Conservation (phyloP, 2,113 vertebrate genomes). For the Embiotoca jacksoni region DNA sequence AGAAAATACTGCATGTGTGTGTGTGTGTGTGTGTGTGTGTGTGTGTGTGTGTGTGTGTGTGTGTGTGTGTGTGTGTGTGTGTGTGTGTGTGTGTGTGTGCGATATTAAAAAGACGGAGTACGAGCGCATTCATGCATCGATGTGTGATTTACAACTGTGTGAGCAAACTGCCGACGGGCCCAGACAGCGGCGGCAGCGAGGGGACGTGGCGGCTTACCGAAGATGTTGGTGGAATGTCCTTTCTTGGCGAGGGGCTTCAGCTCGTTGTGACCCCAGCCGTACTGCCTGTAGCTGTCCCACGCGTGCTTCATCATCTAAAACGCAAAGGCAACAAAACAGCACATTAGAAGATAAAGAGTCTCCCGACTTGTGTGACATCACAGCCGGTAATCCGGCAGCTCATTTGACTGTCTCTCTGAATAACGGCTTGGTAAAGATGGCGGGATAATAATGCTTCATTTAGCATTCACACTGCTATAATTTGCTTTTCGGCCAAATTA, state of each 20-base stretch:
- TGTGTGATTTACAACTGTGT: constrained; percentile 41
- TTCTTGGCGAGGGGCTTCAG: constrained; percentile 98
- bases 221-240: constrained; percentile 99
- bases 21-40: constrained; percentile 5
- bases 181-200: neutral
- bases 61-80: neutral
- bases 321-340: neutral
- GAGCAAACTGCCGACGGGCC: constrained; percentile 32
- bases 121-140: constrained; percentile 22
- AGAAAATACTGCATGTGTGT: neutral
- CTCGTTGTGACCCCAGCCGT: constrained; percentile 99
- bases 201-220: constrained; percentile 87
- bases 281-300: constrained; percentile 96
- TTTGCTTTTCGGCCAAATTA: neutral
- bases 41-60: too few species aligned
- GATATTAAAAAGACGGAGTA: neutral
- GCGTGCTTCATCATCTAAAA: constrained; percentile 99
- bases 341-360: neutral
- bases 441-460: neutral
- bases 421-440: too few species aligned
- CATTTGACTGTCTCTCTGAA: too few species aligned
- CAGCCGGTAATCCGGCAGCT: constrained; percentile 10
- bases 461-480: neutral
- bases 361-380: neutral
- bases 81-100: constrained; percentile 5